These are phyloP conservation scores for Steinernema feltiae DNA, from an alignment of 1,140 invertebrate genomes.

Conservation along the genomic window DNA sequence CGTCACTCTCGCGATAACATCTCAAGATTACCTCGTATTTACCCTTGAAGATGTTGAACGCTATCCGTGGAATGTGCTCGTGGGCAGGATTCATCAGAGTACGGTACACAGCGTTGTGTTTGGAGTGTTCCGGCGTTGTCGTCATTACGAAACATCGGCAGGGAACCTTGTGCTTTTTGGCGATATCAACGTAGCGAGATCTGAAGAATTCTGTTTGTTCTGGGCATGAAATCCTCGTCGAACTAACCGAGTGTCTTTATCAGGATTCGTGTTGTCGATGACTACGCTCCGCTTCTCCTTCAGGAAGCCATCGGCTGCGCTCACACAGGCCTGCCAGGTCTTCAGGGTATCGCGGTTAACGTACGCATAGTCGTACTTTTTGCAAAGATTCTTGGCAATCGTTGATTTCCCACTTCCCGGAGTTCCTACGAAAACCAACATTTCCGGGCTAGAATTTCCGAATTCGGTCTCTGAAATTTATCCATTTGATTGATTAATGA, in stretches of 20 bases:
- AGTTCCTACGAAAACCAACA: slow-evolving; percentile 50
- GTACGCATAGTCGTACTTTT: slow-evolving; percentile 40
- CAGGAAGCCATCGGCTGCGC: not conserved
- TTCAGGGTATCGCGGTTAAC: slow-evolving; percentile 33
- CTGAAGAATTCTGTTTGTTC: not conserved
- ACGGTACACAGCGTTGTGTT: not conserved
- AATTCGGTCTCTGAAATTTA: slow-evolving; percentile 30
- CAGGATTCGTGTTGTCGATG: slow-evolving; percentile 1
- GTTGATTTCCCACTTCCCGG: slow-evolving; percentile 51
- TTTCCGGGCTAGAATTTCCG: slow-evolving; percentile 24
- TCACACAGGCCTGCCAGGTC: slow-evolving; percentile 27
- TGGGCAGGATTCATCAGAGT: not conserved
- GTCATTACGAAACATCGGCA: slow-evolving; percentile 4
- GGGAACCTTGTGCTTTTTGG: not conserved
- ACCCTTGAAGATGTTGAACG: not conserved
- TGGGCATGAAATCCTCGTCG: not conserved
- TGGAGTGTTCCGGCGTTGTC: not conserved
- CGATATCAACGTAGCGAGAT: not conserved
- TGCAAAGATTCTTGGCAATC: slow-evolving; percentile 35
- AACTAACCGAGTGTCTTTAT: not conserved
- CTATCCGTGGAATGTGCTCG: not conserved
- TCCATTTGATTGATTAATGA: not conserved
- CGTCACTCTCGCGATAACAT: not conserved
- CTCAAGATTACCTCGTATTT: not conserved
- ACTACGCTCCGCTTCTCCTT: not conserved